phyloP scores from a whole-genome alignment of 2,797 vertebrate species.

The Gambusia yucatana region DNA sequence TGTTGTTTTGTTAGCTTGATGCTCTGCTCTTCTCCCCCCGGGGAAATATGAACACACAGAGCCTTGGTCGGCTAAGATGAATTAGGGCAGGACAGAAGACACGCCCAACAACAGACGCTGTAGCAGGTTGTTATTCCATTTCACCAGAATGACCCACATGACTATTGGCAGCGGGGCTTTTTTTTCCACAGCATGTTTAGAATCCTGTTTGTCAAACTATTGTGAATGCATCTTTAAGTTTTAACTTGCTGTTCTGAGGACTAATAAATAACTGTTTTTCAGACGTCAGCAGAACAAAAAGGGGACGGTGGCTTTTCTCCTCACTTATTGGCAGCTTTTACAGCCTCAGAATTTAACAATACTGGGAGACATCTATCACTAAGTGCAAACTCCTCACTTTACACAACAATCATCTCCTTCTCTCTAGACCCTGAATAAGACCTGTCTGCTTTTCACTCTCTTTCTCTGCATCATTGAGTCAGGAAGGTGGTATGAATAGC shows the following conservation, averaged over 20 bases:
- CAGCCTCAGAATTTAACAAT: slow-evolving; percentile 68
- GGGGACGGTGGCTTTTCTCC: slow-evolving; percentile 55
- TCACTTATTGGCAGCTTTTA: slow-evolving; percentile 73
- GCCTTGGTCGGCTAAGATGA: slow-evolving; percentile 71
- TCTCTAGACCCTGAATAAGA: slow-evolving; percentile 56
- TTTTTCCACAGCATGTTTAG: slow-evolving; percentile 73
- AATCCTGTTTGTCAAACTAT: slow-evolving; percentile 78
- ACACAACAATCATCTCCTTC: slow-evolving; percentile 76
- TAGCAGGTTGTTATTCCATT: slow-evolving; percentile 71
- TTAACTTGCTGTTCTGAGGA: slow-evolving; percentile 56
- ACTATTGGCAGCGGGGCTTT: slow-evolving; percentile 72
- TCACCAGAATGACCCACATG: slow-evolving; percentile 74
- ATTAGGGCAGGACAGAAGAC: slow-evolving; percentile 76
- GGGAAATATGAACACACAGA: slow-evolving; percentile 57
- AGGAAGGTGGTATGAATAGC: slow-evolving; percentile 65
- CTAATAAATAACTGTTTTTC: slow-evolving; percentile 80
- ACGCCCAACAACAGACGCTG: slow-evolving; percentile 69
- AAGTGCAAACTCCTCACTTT: slow-evolving; percentile 66
- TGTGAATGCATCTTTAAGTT: slow-evolving; percentile 62
- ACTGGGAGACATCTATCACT: slow-evolving; percentile 76
- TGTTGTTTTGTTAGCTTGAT: slow-evolving; percentile 48
- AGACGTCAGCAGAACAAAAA: slow-evolving; percentile 70
- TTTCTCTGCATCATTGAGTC: slow-evolving; percentile 64
- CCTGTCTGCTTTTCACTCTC: slow-evolving; percentile 60
- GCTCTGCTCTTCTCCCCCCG: slow-evolving; percentile 44